Evolutionary conservation across 2,797 vertebrate species (phyloP), one percentile per base, ranked within the genome.

Genomic region (Chaetophractus vellerosus): DNA sequence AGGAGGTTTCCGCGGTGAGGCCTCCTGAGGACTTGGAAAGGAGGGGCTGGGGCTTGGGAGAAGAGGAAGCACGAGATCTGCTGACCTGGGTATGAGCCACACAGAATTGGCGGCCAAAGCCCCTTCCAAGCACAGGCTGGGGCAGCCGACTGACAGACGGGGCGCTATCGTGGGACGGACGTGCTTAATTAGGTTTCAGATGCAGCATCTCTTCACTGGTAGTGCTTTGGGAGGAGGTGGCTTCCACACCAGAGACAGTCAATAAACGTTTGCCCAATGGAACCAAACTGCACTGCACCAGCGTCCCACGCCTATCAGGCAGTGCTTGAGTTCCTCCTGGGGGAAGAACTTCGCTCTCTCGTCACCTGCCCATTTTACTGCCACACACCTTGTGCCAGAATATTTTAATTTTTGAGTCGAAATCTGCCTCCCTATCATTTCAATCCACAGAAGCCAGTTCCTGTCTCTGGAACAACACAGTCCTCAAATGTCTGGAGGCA

Each of bases 41-140:
- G 2, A 3, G 3, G 64, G 52, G 59, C 36, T 19, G 63, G 72
- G 16, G 69, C 68, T 11, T 24, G 50, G 14, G 36, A 72, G 28
- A 24, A 75, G 68, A 55, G 23, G 16, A 6, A 7, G 52, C 12
- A 1, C 2, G 0, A 1, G 75, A 12, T 14, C 0, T 3, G 45
- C 1, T 48, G 74, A 85, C 10, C 1, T 0, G 1, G 64, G 80
- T 15, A 12, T 81, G 68, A 28, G 5, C 23, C 9, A 6, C n/a
- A 31, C 8, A 12, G 52, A 79, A 45, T 23, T 3, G 55, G 64
- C 16, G 64, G 19, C 12, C 0, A 7, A 75, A 69, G 31, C n/a
- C 59, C 33, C 24, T 83, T 57, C 33, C 41, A 78, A 50, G 61
- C 0, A 7, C 31, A n/a, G 10, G 21, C 9, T 6, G 61, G 61